Conservation (phyloP, 2,113 vertebrate genomes). For the Cochlearius cochlearius region DNA sequence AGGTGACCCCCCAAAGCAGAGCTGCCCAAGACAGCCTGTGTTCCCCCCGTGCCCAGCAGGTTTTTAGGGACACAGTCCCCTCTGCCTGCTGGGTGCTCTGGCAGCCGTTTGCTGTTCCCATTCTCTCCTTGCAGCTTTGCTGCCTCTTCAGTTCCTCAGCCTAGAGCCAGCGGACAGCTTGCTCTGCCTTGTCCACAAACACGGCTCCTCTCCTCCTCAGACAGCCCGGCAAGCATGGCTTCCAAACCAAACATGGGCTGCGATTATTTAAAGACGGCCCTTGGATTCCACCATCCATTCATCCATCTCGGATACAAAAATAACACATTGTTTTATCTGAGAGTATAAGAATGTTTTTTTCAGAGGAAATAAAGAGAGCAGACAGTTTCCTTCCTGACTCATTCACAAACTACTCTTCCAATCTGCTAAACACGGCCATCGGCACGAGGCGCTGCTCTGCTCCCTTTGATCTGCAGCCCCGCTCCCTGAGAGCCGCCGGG, state of each 20-base stretch:
- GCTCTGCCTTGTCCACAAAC: not conserved
- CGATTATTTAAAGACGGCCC: conserved; percentile 61
- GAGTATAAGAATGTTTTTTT: conserved; percentile 76
- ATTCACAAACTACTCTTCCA: conserved; percentile 71
- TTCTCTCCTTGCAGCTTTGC: not conserved
- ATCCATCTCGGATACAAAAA: conserved; percentile 75
- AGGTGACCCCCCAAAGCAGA: rapidly evolving
- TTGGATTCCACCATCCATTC: conserved; percentile 59
- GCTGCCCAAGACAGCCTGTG: not conserved
- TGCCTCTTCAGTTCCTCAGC: not conserved
- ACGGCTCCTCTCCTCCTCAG: not conserved
- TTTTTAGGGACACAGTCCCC: not conserved
- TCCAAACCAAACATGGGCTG: conserved; percentile 71
- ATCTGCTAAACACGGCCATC: conserved; percentile 53
- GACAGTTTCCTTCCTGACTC: conserved; percentile 91
- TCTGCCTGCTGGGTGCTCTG: not conserved
- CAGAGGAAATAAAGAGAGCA: conserved; percentile 89
- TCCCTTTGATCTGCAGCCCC: conserved; percentile 50
- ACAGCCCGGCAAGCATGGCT: not conserved
- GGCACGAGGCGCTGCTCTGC: not conserved
- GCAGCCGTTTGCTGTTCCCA: not conserved
- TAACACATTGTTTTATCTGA: conserved; percentile 78
- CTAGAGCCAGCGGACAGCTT: not conserved
- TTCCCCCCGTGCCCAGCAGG: not conserved
- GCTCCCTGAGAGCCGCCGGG: rapidly evolving